Evolutionary conservation across 2,888 invertebrate genomes (phyloP).

Genomic region (Drosophila suboccidentalis): DNA sequence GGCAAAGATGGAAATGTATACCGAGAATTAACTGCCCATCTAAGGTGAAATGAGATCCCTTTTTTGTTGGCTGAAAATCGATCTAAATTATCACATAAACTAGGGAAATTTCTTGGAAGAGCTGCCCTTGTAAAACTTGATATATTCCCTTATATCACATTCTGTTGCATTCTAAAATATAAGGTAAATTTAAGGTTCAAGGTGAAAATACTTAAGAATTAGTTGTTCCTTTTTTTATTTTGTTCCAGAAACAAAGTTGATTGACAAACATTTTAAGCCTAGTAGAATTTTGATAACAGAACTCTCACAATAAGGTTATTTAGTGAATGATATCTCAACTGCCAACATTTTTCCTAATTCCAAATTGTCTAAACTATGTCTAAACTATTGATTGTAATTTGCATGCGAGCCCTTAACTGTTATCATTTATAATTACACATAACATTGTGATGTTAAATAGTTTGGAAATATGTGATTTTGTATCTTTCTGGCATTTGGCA

Average conservation of each 20-base stretch:
- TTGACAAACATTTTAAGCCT: too few species aligned
- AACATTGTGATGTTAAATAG: slow-evolving; percentile 4
- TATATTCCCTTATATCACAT: too few species aligned
- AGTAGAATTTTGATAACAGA: too few species aligned
- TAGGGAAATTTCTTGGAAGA: background rate
- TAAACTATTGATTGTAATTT: slow-evolving; percentile 1
- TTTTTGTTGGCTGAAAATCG: background rate
- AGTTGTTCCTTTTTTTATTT: too few species aligned
- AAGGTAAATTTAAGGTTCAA: too few species aligned
- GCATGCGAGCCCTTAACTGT: slow-evolving; percentile 20
- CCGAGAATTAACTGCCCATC: background rate
- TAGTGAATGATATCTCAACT: background rate
- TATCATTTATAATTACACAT: slow-evolving; percentile 39
- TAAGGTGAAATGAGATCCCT: background rate
- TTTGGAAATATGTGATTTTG: slow-evolving; percentile 13
- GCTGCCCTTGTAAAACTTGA: too few species aligned
- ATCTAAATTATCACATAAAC: background rate
- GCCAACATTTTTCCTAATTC: background rate
- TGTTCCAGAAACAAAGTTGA: too few species aligned
- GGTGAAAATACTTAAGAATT: too few species aligned
- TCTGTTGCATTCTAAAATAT: too few species aligned
- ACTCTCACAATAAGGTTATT: too few species aligned
- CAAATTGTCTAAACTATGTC: background rate
- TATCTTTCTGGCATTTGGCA: slow-evolving; percentile 20
- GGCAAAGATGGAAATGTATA: slow-evolving; percentile 17